Evolutionary conservation across 2,888 invertebrate genomes (phyloP), one percentile per base, ranked within the genome.

Genomic region (Icerya purchasi): DNA sequence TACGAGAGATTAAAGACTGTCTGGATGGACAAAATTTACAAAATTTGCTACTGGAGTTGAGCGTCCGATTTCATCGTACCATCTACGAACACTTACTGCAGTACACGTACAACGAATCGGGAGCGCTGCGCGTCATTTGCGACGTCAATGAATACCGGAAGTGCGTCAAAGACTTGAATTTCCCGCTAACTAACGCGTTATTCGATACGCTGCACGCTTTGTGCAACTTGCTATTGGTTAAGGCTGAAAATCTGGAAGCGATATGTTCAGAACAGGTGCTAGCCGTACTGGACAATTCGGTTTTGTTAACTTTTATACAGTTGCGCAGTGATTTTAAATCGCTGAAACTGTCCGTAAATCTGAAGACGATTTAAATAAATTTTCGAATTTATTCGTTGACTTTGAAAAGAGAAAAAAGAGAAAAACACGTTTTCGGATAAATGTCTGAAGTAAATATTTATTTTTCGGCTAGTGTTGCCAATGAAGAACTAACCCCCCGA

Each of bases 131-230:
- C 70, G 91, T 90, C 1, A 92, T 98, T 66, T 96, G 94, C 73
- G 98, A 98, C 76, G 87, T 98, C 66, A 94, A 94, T 68, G 96
- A 96, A 72, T 97, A 97, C 72, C 78, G 94, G 21, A 86, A 87
- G 66, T 89, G 88, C 69, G 84, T 83, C n/a, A 84, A 86, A 69
- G 81, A 82, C 55, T 75, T 84, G 60, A 77, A 82, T 59, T 83
- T 90, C 8, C 77, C 84, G 2, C 74, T 90, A 57, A 85, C 94
- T 50, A 82, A 81, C 53, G 82, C 85, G 61, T 76, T 96, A n/a
- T 97, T 97, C 74, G 93, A 96, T 74, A 88, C 90, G 22, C 76
- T 98, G 53, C 93, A 96, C 72, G 90, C 93, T 2, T 79, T 98
- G 56, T 96, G 94, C 72, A 98, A 97, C 75, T 77, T 98, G 61